These are phyloP conservation scores for Whitmania pigra DNA, from an alignment of 1,140 invertebrate genomes.

Conservation along the genomic window DNA sequence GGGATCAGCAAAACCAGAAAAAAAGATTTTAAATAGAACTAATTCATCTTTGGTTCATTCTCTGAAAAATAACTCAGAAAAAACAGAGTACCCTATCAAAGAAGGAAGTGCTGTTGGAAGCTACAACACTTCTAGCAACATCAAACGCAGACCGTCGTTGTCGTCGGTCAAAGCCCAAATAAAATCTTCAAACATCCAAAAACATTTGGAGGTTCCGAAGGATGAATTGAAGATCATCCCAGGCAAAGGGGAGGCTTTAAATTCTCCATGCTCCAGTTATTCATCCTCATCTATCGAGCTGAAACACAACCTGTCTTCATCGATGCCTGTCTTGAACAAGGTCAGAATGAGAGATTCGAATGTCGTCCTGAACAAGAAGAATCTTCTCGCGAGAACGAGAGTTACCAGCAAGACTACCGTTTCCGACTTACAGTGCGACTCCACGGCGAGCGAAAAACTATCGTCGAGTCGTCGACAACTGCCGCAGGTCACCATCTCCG, in stretches of 20 bases:
- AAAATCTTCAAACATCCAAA: too few species aligned
- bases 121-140: too few species aligned
- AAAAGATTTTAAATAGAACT: too few species aligned
- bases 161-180: too few species aligned
- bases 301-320: neutral
- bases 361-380: neutral
- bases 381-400: neutral
- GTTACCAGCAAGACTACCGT: neutral
- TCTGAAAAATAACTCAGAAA: too few species aligned
- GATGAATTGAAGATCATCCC: too few species aligned
- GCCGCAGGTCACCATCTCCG: neutral
- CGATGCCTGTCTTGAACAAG: constrained; percentile 3
- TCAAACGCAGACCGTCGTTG: too few species aligned
- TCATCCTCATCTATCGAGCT: neutral
- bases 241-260: neutral
- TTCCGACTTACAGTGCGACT: neutral
- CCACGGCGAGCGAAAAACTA: neutral
- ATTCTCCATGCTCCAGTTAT: neutral
- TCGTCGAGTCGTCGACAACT: neutral
- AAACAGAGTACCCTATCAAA: too few species aligned
- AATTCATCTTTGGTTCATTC: too few species aligned
- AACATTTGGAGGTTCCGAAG: too few species aligned
- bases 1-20: too few species aligned
- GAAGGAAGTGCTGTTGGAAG: too few species aligned
- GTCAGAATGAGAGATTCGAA: neutral